Base-by-base conservation (phyloP, 1,140 invertebrate genomes). In the Ceratoteleas bidentatus region DNA sequence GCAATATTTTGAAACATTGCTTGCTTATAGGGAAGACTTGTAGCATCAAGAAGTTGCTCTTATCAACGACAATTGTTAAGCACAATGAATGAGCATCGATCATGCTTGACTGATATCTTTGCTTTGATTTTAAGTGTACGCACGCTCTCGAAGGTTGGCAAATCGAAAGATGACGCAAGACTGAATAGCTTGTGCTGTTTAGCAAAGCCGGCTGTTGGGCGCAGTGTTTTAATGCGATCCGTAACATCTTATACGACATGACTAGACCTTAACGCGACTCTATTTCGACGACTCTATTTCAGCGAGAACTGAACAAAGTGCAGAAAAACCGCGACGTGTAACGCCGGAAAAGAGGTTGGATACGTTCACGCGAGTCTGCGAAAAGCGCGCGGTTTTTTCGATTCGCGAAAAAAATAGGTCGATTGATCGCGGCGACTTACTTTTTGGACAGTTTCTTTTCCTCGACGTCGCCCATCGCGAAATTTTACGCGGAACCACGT, bases 381-480 rank as follows among this genome's bases (percentile, higher is more conserved):
- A 74, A 49, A 43, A 43, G n/a, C 40, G 40, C n/a, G 40, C 24
- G 24, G 24, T 24, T 24, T 24, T 24, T 24, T 24, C 4, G n/a
- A n/a, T 43, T 43, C 40, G 47, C 47, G 10, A 49, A 50, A 72
- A 70, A 36, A 61, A 56, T 57, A 74, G n/a, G n/a, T 34, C 3
- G 34, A 33, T 60, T 60, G 10, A 45, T 60, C 32, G 47, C 11
- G 13, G 47, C 14, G 13, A 93, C 94, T 94, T 92, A 95, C 94
- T 94, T 95, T 92, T 95, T 95, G 3, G 94, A 95, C 74, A 95
- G 75, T 83, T 93, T 94, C 92, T 94, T 94, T 81, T 79, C 89
- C 43, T 83, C 84, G 74, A 85, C 86, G 74, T 95, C 94, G 85
- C 93, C 93, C 94, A 95, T 94, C 36, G 32, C 66, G 36, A 24